Conservation (phyloP, 1,140 invertebrate genomes). For the Hypothenemus hampei region DNA sequence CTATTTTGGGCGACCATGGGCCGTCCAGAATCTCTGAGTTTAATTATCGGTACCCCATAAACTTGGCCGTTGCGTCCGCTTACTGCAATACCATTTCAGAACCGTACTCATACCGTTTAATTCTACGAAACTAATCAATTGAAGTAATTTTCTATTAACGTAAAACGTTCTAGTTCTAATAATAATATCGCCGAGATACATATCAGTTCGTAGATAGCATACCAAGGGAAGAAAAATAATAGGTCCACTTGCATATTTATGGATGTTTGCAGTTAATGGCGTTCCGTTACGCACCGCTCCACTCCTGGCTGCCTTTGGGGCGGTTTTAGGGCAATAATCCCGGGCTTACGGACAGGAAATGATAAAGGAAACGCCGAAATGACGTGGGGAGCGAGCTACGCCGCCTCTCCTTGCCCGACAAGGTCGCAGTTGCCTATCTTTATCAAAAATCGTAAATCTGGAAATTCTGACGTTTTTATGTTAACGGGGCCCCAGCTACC, state of each 20-base stretch:
- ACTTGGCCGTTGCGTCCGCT: not conserved
- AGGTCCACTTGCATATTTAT: conserved; percentile 30
- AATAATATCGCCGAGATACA: no score
- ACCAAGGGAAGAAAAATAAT: no score
- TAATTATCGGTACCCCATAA: conserved; percentile 26
- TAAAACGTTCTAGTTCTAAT: no score
- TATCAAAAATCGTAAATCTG: conserved; percentile 29
- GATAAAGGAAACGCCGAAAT: conserved; percentile 26
- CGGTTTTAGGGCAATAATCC: conserved; percentile 27
- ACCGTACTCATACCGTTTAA: no score
- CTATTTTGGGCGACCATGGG: conserved; percentile 10
- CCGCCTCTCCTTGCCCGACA: not conserved
- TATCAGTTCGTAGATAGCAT: no score
- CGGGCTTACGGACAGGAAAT: conserved; percentile 28
- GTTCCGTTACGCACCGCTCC: conserved; percentile 20
- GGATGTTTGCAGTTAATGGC: conserved; percentile 25
- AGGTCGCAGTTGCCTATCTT: conserved; percentile 25
- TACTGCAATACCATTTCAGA: no score
- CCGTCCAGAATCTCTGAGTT: conserved; percentile 18
- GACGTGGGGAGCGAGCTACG: conserved; percentile 10
- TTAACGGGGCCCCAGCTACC: conserved; percentile 16
- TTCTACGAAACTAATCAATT: no score
- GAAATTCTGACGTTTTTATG: conserved; percentile 25
- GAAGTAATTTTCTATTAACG: no score
- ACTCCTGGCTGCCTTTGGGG: conserved; percentile 2